Conservation (phyloP, 2,797 vertebrate species). For the Crypturellus tataupa region DNA sequence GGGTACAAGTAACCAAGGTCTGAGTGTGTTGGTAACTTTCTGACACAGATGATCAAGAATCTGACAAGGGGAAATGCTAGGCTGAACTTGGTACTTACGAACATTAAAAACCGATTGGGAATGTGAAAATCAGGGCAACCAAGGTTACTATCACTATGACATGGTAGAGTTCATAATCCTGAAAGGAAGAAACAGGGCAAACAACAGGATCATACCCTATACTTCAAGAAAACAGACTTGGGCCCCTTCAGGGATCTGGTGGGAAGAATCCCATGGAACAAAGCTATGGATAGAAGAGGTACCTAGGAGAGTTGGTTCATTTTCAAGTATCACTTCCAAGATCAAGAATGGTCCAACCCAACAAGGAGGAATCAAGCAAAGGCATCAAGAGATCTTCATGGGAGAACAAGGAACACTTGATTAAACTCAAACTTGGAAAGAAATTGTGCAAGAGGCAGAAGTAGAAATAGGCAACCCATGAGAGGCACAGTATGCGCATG, state of each 20-base stretch:
- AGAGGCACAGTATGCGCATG: not conserved
- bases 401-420: not conserved
- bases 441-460: not conserved
- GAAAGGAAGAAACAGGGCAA: not conserved
- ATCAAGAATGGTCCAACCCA: not conserved
- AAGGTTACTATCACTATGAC: not conserved
- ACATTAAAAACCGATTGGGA: not conserved
- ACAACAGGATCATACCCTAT: not conserved
- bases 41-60: rapidly evolving
- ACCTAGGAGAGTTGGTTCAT: not conserved
- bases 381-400: not conserved
- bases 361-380: not conserved
- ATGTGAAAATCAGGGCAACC: not conserved
- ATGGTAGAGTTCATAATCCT: not conserved
- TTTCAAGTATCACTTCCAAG: not conserved
- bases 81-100: not conserved
- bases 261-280: not conserved
- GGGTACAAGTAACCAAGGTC: not conserved
- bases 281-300: not conserved
- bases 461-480: not conserved
- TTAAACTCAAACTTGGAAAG: not conserved
- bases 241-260: not conserved
- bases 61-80: not conserved
- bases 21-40: not conserved
- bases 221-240: not conserved